Evolutionary conservation across 2,888 invertebrate species (phyloP).

Genomic region (Xestia sexstrigata): DNA sequence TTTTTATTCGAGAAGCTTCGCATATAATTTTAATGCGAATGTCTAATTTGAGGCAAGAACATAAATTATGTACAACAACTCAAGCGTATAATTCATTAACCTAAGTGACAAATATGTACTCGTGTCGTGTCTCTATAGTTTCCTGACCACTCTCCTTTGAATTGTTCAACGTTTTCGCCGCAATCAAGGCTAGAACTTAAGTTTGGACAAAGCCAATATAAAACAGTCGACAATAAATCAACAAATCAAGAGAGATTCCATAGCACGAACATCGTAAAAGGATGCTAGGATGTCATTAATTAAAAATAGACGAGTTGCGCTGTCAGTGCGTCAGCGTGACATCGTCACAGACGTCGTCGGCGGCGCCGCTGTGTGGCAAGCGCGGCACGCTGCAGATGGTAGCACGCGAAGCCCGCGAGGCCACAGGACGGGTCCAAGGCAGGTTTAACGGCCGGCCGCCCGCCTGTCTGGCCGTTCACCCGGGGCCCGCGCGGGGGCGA

Average conservation of each 20-base stretch:
- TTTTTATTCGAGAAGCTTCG: conserved; percentile 59
- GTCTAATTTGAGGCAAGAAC: conserved; percentile 39
- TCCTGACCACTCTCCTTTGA: conserved; percentile 9
- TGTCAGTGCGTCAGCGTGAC: conserved; percentile 39
- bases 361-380: conserved; percentile 64
- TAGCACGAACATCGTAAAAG: conserved; percentile 15
- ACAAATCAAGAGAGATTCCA: conserved; percentile 17
- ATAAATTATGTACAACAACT: conserved; percentile 25
- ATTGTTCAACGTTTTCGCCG: background rate
- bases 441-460: conserved; percentile 90
- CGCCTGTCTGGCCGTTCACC: conserved; percentile 90
- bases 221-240: conserved; percentile 17
- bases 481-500: conserved; percentile 88
- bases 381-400: conserved; percentile 66
- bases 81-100: conserved; percentile 30
- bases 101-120: conserved; percentile 36
- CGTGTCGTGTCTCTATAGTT: conserved; percentile 1
- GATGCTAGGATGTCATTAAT: conserved; percentile 38
- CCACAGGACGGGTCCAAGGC: conserved; percentile 83
- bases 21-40: conserved; percentile 38
- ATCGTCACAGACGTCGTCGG: conserved; percentile 57
- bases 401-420: conserved; percentile 78
- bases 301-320: conserved; percentile 41
- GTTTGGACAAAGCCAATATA: conserved; percentile 8
- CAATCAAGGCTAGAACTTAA: background rate